Conservation (phyloP, 2,797 vertebrate species). For the Fundulus diaphanus region DNA sequence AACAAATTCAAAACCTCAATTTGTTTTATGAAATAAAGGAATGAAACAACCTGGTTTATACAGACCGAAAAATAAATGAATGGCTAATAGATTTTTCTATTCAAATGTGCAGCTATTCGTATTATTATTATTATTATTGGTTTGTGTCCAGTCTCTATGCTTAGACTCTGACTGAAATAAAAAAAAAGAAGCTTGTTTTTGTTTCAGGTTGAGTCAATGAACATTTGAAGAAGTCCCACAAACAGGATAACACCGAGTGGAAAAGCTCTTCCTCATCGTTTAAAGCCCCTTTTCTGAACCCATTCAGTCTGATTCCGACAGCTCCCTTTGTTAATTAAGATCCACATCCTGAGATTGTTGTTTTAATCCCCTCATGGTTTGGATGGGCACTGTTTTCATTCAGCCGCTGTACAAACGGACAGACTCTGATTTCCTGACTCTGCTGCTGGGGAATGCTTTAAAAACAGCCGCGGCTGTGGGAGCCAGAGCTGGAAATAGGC, state of each 20-base stretch:
- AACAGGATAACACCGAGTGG: neutral
- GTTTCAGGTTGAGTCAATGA: neutral
- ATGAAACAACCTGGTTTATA: neutral
- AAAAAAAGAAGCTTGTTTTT: neutral
- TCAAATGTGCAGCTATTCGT: neutral
- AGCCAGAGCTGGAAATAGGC: slow-evolving; percentile 41
- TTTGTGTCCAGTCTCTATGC: neutral
- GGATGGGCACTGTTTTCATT: slow-evolving; percentile 45
- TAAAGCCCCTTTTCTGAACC: neutral
- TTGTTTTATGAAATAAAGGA: too few species aligned
- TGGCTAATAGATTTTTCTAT: neutral
- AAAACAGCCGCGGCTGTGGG: slow-evolving; percentile 30
- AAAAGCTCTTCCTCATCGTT: neutral
- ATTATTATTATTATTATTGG: too few species aligned
- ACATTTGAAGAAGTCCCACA: neutral
- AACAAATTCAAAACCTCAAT: neutral
- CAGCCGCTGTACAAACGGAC: slow-evolving; percentile 30
- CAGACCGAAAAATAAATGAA: neutral
- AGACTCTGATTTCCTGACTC: slow-evolving; percentile 55
- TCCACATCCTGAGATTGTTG: slow-evolving; percentile 54
- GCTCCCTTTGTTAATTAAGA: slow-evolving; percentile 30
- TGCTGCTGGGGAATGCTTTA: slow-evolving; percentile 33
- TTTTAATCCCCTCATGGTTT: slow-evolving; percentile 44
- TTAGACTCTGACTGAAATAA: neutral
- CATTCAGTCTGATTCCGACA: neutral